phyloP scores from a whole-genome alignment of 2,797 vertebrate genomes.

The Morelia viridis region DNA sequence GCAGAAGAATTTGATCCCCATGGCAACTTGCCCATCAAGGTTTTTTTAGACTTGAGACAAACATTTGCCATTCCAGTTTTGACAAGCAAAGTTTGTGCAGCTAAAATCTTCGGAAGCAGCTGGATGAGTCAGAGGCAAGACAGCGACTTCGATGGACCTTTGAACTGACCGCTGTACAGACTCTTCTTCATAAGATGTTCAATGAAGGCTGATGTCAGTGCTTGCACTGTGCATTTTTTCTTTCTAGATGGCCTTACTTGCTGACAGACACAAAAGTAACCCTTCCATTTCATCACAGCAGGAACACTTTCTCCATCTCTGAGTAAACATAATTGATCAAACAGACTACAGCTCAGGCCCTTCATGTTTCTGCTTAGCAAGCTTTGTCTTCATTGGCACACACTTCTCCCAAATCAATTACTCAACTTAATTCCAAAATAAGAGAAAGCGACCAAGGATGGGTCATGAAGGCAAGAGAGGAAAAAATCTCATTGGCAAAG shows the following conservation, averaged over 20 bases:
- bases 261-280: background rate
- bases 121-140: background rate
- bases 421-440: constrained; percentile 7
- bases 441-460: background rate
- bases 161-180: background rate
- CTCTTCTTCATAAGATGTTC: background rate
- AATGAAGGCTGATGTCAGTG: constrained; percentile 13
- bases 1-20: too few relatives aligned
- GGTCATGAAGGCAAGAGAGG: background rate
- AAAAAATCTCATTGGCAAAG: background rate
- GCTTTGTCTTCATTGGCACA: constrained; percentile 26
- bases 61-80: background rate
- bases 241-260: background rate
- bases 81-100: background rate
- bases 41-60: background rate
- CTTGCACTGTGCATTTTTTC: background rate
- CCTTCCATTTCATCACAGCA: constrained; percentile 20
- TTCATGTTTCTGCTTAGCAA: constrained; percentile 28
- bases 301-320: constrained; percentile 30
- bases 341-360: constrained; percentile 31
- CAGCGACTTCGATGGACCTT: background rate
- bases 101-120: too few relatives aligned
- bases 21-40: background rate
- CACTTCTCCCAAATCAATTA: constrained; percentile 31
- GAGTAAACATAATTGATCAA: constrained; percentile 43